phyloP scores from a whole-genome alignment of 2,888 invertebrate genomes.

The Neoascia interrupta region DNA sequence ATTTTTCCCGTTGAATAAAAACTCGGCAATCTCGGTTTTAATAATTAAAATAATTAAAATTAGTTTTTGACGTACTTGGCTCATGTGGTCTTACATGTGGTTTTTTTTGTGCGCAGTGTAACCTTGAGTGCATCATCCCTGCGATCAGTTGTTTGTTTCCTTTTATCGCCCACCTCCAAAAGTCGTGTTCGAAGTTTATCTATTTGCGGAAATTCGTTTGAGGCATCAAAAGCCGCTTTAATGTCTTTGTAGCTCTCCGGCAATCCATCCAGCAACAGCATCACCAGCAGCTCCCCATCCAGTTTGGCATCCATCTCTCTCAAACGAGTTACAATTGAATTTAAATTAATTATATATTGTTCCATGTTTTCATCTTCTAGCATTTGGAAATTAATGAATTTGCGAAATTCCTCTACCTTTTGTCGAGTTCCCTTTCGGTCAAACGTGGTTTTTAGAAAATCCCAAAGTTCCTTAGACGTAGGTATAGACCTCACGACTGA shows the following conservation, averaged over 20 bases:
- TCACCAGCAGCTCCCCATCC: slow-evolving; percentile 34
- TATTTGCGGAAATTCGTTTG: slow-evolving; percentile 25
- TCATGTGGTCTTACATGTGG: no score
- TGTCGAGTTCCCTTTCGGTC: slow-evolving; percentile 21
- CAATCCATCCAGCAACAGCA: slow-evolving; percentile 28
- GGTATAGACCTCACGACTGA: not conserved
- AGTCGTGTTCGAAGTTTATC: not conserved
- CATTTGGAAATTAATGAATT: slow-evolving; percentile 46
- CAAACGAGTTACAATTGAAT: slow-evolving; percentile 18
- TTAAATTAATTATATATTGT: slow-evolving; percentile 34
- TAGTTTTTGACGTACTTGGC: slow-evolving; percentile 14
- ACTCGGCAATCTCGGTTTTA: slow-evolving; percentile 10
- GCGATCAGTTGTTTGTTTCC: not conserved
- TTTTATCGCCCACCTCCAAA: slow-evolving; percentile 2
- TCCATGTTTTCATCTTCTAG: slow-evolving; percentile 8
- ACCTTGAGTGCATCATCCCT: slow-evolving; percentile 7
- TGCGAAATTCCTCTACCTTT: slow-evolving; percentile 36
- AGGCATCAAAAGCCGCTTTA: slow-evolving; percentile 43
- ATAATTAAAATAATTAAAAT: slow-evolving; percentile 11
- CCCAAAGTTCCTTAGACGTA: slow-evolving; percentile 34
- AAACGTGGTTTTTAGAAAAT: no score
- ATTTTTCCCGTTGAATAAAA: not conserved
- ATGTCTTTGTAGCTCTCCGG: no score
- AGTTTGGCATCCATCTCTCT: slow-evolving; percentile 34
- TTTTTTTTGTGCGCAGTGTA: not conserved